These are phyloP conservation scores for Rhea pennata DNA, from an alignment of 2,113 vertebrate species.

Conservation along the genomic window DNA sequence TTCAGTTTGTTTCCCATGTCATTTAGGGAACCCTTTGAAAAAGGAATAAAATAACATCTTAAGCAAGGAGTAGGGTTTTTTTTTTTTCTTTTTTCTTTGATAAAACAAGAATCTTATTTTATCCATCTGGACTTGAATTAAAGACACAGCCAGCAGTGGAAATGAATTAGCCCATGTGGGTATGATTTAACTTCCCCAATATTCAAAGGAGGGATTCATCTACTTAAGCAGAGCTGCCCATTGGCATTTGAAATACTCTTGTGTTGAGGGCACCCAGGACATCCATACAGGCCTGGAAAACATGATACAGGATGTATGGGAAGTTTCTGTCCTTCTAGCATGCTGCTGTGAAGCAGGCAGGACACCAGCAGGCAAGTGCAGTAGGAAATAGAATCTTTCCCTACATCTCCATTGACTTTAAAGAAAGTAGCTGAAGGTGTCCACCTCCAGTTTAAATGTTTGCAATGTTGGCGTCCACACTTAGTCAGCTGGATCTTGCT, in stretches of 20 bases:
- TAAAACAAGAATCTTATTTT: neutral
- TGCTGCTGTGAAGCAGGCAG: neutral
- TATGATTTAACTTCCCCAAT: neutral
- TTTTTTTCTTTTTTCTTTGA: neutral
- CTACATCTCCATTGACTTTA: neutral
- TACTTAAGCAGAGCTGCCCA: neutral
- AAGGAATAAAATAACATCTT: neutral
- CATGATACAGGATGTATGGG: neutral
- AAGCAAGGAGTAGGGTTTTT: neutral
- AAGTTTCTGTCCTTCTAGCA: neutral
- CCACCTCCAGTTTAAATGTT: neutral
- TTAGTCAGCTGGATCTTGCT: neutral
- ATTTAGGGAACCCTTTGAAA: neutral
- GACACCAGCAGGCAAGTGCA: neutral
- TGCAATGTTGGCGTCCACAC: accelerated
- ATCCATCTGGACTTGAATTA: neutral
- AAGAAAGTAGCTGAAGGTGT: neutral
- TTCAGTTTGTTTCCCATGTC: neutral
- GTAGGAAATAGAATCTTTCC: neutral
- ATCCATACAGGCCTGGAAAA: neutral
- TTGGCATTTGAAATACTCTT: neutral
- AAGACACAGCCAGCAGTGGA: neutral
- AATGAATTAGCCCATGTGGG: neutral
- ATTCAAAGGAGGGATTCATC: neutral
- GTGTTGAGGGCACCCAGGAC: neutral